Percentiles rank a stretch among this genome's conserved stretches.
These are phyloP conservation scores for Diadegma fenestrale DNA, from an alignment of 2,888 invertebrate genomes.

Conservation along the genomic window DNA sequence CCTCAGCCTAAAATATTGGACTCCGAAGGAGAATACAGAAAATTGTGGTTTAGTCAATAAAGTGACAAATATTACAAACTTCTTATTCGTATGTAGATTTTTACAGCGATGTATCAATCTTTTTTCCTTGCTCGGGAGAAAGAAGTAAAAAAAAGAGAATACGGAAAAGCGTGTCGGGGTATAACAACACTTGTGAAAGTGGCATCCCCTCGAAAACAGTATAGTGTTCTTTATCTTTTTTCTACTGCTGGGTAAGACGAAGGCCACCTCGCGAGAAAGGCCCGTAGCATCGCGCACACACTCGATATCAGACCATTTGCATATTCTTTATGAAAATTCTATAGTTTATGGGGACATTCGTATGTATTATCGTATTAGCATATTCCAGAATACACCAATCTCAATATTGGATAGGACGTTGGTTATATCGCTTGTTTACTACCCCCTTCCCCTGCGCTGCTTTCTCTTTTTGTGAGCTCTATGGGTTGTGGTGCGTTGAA, in stretches of 20 bases:
- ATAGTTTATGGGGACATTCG: conserved; percentile 85
- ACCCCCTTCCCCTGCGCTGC: conserved; percentile 71
- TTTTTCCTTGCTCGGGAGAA: conserved; percentile 38
- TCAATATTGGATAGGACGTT: conserved; percentile 84
- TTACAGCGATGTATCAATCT: conserved; percentile 73
- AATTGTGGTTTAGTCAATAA: not conserved
- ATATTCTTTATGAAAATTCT: conserved; percentile 85
- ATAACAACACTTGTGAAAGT: conserved; percentile 24
- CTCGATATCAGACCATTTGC: conserved; percentile 84
- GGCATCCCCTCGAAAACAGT: conserved; percentile 35
- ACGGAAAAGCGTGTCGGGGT: conserved; percentile 1
- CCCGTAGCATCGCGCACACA: conserved; percentile 68
- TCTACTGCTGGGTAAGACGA: conserved; percentile 25
- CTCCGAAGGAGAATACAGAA: not conserved
- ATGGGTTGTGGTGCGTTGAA: conserved; percentile 16
- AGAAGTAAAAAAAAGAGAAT: conserved; percentile 53
- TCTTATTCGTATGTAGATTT: not conserved
- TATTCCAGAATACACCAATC: conserved; percentile 84
- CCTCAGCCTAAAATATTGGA: not conserved
- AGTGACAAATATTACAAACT: not conserved
- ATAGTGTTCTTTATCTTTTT: conserved; percentile 38
- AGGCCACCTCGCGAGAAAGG: conserved; percentile 51
- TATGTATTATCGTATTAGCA: conserved; percentile 85
- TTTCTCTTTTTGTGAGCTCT: conserved; percentile 11
- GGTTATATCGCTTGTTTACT: conserved; percentile 84